Evolutionary conservation across 2,797 vertebrate genomes (phyloP).

Genomic region (Gadopsis marmoratus): DNA sequence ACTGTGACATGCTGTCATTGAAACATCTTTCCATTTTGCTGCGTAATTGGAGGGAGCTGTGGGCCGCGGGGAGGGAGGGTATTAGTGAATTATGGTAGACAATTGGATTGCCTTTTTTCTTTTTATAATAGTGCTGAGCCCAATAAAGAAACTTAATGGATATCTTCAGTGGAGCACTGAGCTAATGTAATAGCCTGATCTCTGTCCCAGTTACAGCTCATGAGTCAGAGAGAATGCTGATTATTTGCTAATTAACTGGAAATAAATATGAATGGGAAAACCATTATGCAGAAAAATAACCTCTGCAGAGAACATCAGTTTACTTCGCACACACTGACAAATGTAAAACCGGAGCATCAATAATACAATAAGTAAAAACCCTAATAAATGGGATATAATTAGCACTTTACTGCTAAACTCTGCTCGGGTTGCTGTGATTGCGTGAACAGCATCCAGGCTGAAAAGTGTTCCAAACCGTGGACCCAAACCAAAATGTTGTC

Average conservation of each 20-base stretch:
- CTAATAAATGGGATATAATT: conserved; percentile 1
- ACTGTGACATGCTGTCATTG: conserved; percentile 36
- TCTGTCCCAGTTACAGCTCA: conserved; percentile 61
- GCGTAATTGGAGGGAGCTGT: conserved; percentile 33
- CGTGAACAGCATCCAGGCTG: conserved; percentile 4
- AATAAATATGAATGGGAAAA: conserved; percentile 58
- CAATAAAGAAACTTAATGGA: conserved; percentile 64
- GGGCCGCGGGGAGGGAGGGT: not conserved
- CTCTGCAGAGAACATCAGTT: conserved; percentile 17
- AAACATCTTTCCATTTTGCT: conserved; percentile 46
- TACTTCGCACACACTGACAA: not conserved
- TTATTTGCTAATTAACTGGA: conserved; percentile 67
- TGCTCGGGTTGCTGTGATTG: conserved; percentile 1
- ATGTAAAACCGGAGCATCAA: conserved; percentile 15
- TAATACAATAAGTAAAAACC: conserved; percentile 8
- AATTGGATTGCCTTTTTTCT: conserved; percentile 51
- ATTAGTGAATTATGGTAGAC: conserved; percentile 59
- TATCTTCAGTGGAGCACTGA: conserved; percentile 42
- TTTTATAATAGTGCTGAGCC: conserved; percentile 53
- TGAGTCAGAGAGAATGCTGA: conserved; percentile 55
- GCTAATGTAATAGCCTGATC: conserved; percentile 59
- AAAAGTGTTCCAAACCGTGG: not conserved
- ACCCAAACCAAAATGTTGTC: not conserved
- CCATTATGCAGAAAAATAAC: conserved; percentile 32
- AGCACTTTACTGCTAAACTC: conserved; percentile 2